Evolutionary conservation across 2,113 vertebrate genomes (phyloP), one percentile per base, ranked within the genome.

Genomic region (Clinocottus analis): DNA sequence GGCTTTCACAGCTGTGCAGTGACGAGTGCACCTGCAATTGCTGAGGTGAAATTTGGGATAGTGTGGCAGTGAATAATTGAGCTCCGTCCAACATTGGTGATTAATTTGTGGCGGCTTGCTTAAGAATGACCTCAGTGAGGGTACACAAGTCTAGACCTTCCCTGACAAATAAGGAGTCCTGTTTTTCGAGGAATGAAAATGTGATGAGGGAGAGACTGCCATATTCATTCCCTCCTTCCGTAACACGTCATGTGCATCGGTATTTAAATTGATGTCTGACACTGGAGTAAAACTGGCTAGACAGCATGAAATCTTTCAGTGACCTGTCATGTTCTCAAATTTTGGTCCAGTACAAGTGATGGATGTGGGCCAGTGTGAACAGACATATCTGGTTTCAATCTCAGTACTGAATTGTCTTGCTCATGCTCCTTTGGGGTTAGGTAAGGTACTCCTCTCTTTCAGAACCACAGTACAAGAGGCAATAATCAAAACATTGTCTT

Each of bases 371-470:
- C 90, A 91, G 82, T 35, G 74, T 81, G 85, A 87, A 87, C 75
- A 90, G 68, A 80, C 84, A 79, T 82, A 90, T 91, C 91, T 93
- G 93, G 79, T 91, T 90, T 90, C 84, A 87, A 86, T 91, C 85
- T 87, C 76, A 82, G 69, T 51, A 72, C 60, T 75, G 66, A 87
- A 85, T 75, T 17, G 16, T 86, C 75, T 90, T 66, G 74, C 80
- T 88, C 72, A 65, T 78, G 85, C 86, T 91, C 81, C 75, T 8
- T 11, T 72, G 84, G 85, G 91, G 90, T 92, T 71, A 88, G 77
- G 83, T 81, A 85, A 90, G 86, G 88, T 83, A 90, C 92, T 89
- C 83, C 70, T 70, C 35, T 70, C 75, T 86, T 84, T 81, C 25
- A 75, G 79, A 85, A 90, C 82, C 82, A 80, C 66, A 88, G 80